Evolutionary conservation across 2,888 invertebrate species (phyloP).

Genomic region (Amphipyra tragopoginis): DNA sequence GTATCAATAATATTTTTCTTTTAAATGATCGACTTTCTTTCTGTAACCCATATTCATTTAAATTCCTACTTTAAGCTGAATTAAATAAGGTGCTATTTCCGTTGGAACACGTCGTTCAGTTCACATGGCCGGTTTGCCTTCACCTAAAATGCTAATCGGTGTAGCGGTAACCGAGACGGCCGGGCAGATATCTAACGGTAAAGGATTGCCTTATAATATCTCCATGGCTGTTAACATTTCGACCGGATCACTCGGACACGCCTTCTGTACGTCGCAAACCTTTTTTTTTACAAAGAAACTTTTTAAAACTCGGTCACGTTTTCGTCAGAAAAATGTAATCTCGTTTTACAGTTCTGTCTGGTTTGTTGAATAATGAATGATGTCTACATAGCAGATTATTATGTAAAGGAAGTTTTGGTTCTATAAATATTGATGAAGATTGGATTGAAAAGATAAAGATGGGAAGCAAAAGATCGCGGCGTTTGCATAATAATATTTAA

Average conservation of each 20-base stretch:
- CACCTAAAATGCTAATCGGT: slow-evolving; percentile 85
- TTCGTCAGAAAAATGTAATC: slow-evolving; percentile 2
- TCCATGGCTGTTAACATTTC: slow-evolving; percentile 36
- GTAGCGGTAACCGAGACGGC: slow-evolving; percentile 65
- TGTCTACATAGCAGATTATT: slow-evolving; percentile 1
- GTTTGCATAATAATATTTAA: no score
- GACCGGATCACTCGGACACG: slow-evolving; percentile 29
- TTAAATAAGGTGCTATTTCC: slow-evolving; percentile 32
- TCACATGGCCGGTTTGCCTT: slow-evolving; percentile 77
- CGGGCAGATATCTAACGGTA: slow-evolving; percentile 76
- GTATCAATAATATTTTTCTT: slow-evolving; percentile 25
- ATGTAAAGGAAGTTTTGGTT: background rate
- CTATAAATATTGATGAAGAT: slow-evolving; percentile 27
- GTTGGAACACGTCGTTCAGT: slow-evolving; percentile 28
- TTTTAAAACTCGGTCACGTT: slow-evolving; percentile 17
- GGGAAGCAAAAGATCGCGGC: background rate
- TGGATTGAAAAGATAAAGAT: slow-evolving; percentile 15
- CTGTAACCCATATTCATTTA: background rate
- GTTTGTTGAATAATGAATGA: slow-evolving; percentile 6
- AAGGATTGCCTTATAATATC: slow-evolving; percentile 66
- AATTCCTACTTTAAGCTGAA: slow-evolving; percentile 6
- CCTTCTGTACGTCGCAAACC: slow-evolving; percentile 11
- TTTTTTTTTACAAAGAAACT: slow-evolving; percentile 5
- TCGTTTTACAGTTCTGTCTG: slow-evolving; percentile 17
- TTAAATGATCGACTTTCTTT: slow-evolving; percentile 57